Evolutionary conservation across 2,888 invertebrate genomes (phyloP).

Genomic region (Andrena minutula): DNA sequence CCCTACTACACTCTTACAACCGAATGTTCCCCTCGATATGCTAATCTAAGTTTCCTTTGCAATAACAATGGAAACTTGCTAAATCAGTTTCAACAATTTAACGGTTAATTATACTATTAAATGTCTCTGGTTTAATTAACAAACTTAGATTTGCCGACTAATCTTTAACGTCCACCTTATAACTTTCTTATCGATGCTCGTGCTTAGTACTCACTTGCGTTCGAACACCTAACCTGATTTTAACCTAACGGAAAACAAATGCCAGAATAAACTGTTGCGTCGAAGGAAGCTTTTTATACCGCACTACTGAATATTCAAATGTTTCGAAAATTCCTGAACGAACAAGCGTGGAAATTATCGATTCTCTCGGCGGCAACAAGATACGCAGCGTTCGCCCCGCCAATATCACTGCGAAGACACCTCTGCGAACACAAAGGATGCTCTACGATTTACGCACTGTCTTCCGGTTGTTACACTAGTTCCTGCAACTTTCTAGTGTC

Average conservation of each 20-base stretch:
- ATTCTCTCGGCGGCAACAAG: slow-evolving; percentile 6
- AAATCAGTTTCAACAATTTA: background rate
- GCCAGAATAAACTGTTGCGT: background rate
- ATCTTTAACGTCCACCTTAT: slow-evolving; percentile 3
- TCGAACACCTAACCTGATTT: slow-evolving; percentile 43
- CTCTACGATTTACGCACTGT: slow-evolving; percentile 81
- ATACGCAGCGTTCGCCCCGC: background rate
- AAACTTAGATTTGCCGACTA: background rate
- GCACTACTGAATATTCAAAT: background rate
- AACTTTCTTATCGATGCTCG: slow-evolving; percentile 14
- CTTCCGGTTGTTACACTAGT: slow-evolving; percentile 77
- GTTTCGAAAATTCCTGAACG: slow-evolving; percentile 30
- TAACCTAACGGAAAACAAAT: background rate
- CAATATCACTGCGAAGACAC: slow-evolving; percentile 17
- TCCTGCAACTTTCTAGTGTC: background rate
- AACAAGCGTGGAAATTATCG: slow-evolving; percentile 21
- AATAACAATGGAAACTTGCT: background rate
- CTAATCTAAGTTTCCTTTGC: background rate
- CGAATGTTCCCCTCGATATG: background rate
- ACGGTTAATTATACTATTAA: background rate
- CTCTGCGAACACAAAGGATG: slow-evolving; percentile 20
- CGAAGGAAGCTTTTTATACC: background rate
- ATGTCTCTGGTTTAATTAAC: background rate
- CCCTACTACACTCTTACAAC: background rate
- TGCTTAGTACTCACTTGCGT: background rate